These are phyloP conservation scores for Agrochola lota DNA, from an alignment of 2,888 invertebrate genomes.

Conservation along the genomic window DNA sequence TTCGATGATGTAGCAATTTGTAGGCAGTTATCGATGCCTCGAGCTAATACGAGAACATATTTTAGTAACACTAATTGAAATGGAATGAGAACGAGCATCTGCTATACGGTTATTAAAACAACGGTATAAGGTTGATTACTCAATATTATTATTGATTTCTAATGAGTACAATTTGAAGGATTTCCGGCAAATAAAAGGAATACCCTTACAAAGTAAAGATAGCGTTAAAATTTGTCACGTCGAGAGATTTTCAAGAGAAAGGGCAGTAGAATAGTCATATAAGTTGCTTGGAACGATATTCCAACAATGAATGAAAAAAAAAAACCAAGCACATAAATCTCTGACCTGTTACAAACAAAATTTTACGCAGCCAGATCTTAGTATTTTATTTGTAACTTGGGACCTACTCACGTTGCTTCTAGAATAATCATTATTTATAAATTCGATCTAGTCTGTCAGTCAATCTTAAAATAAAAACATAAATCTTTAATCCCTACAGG, in stretches of 20 bases:
- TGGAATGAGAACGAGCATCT: neutral
- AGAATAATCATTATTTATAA: constrained; percentile 22
- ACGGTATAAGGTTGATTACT: neutral
- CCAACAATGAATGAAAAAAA: neutral
- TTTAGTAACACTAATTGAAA: constrained; percentile 41
- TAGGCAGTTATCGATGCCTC: constrained; percentile 30
- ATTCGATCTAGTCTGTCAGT: constrained; percentile 18
- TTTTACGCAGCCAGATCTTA: neutral
- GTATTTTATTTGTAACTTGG: constrained; percentile 22
- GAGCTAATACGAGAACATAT: constrained; percentile 9
- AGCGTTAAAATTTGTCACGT: neutral
- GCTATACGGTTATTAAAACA: constrained; percentile 2
- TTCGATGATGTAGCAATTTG: constrained; percentile 35
- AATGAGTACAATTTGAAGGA: neutral
- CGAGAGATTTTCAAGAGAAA: neutral
- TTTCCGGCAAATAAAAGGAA: neutral
- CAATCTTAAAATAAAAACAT: constrained; percentile 6
- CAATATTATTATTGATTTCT: neutral
- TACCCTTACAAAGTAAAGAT: neutral
- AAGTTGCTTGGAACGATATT: neutral
- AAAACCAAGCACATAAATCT: neutral
- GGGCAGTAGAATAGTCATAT: neutral
- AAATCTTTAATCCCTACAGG: constrained; percentile 13
- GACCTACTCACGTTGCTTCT: constrained; percentile 2
- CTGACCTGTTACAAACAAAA: neutral